phyloP scores from a whole-genome alignment of 2,888 invertebrate genomes.

The Mythimna loreyi region DNA sequence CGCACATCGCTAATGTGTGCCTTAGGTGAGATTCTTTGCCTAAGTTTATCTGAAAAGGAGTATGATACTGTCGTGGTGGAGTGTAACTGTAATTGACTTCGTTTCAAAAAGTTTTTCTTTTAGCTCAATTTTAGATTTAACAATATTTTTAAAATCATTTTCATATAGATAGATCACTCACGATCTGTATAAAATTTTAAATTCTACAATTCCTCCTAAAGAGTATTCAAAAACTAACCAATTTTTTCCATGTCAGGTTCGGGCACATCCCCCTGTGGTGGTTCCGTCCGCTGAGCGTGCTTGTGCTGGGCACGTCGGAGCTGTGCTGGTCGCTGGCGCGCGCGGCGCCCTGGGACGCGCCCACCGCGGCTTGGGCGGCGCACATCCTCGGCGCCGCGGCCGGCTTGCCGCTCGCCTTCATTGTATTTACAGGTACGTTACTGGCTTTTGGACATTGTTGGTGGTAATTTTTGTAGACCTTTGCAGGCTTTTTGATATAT shows the following conservation, averaged over 20 bases:
- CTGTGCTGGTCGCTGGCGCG: constrained; percentile 83
- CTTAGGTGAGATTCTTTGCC: constrained; percentile 80
- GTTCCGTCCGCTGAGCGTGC: constrained; percentile 91
- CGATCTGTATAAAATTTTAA: not conserved
- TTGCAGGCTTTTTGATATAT: not conserved
- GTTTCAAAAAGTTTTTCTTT: not conserved
- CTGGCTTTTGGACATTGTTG: not conserved
- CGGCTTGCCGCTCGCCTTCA: constrained; percentile 92
- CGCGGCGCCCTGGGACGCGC: constrained; percentile 39
- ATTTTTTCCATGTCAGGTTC: constrained; percentile 69
- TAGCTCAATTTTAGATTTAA: not conserved
- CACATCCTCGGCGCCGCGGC: constrained; percentile 93
- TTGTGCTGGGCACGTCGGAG: constrained; percentile 92
- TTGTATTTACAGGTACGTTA: constrained; percentile 88
- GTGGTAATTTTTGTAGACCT: not conserved
- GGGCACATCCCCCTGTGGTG: constrained; percentile 87
- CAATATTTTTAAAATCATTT: not conserved
- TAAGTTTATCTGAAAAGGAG: not conserved
- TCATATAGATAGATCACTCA: not conserved
- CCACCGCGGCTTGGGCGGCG: constrained; percentile 91
- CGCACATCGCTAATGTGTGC: constrained; percentile 96
- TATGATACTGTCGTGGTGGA: no score
- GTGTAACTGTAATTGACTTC: no score
- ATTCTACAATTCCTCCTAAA: not conserved
- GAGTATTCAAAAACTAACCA: not conserved